Base-by-base conservation (phyloP, 1,140 invertebrate species). In the Monochamus saltuarius region DNA sequence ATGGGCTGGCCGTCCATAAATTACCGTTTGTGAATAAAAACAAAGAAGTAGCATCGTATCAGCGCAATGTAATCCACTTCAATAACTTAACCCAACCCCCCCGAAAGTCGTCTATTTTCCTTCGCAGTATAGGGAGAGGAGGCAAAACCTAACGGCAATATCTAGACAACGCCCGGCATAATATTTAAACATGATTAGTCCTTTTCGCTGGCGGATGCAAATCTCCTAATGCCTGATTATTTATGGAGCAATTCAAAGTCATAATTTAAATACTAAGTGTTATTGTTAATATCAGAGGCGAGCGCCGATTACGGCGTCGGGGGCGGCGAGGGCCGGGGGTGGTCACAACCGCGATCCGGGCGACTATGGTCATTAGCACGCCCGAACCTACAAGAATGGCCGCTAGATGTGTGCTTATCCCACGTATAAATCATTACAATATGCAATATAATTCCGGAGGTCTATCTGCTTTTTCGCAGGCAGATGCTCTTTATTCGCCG, bases 181-280 rank as follows among this genome's bases (percentile, higher is more conserved):
- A 74, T 72, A 74, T 74, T 72, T 68, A 72, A 72, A 72, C 72
- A 72, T 74, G 72, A 74, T 74, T 74, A 72, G 70, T 72, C 70
- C 66, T 61, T 53, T 66, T 70, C 66, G 55, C 56, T 61, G 60
- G 68, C 67, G 61, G 63, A 72, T 73, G 73, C 73, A 73, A 75
- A 75, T 73, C 74, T 75, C 69, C 72, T 73, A 75, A 74, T 75
- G 67, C 73, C 73, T 62, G 65, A 66, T 73, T 74, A 75, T 75
- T 74, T 75, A 75, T 73, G 73, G 67, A 74, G 73, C 74, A 74
- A 74, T 75, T 73, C 74, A 73, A 74, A 74, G 74, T 75, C 73
- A 73, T 75, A 75, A 75, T 75, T 75, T 75, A 75, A 75, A 75
- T 75, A 74, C 73, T 73, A 75, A 75, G 74, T 75, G 74, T 75